Percentiles rank a stretch among this genome's conserved stretches.
Conservation (phyloP, 2,113 vertebrate genomes). For the Carollia perspicillata region DNA sequence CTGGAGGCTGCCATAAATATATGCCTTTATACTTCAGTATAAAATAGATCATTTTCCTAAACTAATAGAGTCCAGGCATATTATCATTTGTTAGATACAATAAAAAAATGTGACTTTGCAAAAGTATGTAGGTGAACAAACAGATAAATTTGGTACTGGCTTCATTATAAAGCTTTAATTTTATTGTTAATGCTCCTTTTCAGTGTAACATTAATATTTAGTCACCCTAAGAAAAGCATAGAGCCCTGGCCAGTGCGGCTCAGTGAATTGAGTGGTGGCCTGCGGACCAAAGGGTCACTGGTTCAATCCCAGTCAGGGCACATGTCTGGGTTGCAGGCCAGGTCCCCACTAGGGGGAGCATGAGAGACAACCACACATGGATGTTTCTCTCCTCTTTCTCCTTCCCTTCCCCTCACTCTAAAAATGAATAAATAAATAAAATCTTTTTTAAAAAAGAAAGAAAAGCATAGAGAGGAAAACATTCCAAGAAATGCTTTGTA, state of each 20-base stretch:
- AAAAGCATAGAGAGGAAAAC: not conserved
- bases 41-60: constrained; percentile 46
- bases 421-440: too few relatives aligned
- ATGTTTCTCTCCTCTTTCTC: too few relatives aligned
- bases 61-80: not conserved
- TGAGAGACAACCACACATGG: too few relatives aligned
- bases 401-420: too few relatives aligned
- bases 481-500: constrained; percentile 55
- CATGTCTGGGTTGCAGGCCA: too few relatives aligned
- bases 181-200: constrained; percentile 49
- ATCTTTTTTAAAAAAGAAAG: too few relatives aligned
- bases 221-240: constrained; percentile 37
- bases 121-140: constrained; percentile 27
- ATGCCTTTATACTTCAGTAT: constrained; percentile 9
- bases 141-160: constrained; percentile 11
- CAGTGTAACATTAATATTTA: constrained; percentile 46
- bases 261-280: too few relatives aligned
- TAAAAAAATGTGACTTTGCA: constrained; percentile 45
- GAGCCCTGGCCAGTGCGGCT: too few relatives aligned
- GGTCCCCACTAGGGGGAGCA: too few relatives aligned
- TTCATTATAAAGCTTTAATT: constrained; percentile 32
- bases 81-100: constrained; percentile 46
- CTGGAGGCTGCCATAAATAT: not conserved
- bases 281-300: too few relatives aligned
- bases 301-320: too few relatives aligned